These are phyloP conservation scores for Aphelenchoides avenae DNA, from an alignment of 1,140 invertebrate species.

Conservation along the genomic window DNA sequence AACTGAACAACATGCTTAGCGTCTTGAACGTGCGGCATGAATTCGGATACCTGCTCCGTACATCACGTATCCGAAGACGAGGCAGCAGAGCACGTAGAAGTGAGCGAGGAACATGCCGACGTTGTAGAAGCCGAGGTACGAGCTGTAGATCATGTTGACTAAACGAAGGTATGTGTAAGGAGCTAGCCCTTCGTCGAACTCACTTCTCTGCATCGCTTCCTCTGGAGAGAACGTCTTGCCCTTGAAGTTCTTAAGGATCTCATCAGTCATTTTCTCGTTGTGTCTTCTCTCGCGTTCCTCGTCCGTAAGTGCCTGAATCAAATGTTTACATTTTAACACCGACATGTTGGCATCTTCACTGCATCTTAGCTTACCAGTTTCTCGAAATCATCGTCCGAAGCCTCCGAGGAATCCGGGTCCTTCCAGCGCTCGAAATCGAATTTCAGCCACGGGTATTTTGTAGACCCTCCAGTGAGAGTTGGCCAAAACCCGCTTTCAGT, in stretches of 20 bases:
- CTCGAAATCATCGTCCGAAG: slow-evolving; percentile 8
- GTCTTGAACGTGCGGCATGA: not conserved
- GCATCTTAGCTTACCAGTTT: slow-evolving; percentile 7
- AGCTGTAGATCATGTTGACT: slow-evolving; percentile 9
- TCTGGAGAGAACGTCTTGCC: not conserved
- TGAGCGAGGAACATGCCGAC: slow-evolving; percentile 18
- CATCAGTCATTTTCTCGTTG: too few relatives aligned
- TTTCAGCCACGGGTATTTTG: slow-evolving; percentile 10
- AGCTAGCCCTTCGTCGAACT: not conserved
- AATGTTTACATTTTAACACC: slow-evolving; percentile 6
- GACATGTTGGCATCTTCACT: not conserved
- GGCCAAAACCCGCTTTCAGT: slow-evolving; percentile 4
- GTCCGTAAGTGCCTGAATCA: slow-evolving; percentile 4
- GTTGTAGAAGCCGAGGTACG: slow-evolving; percentile 19
- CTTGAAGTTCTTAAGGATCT: too few relatives aligned
- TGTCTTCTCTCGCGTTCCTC: too few relatives aligned
- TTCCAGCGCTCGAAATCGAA: slow-evolving; percentile 19
- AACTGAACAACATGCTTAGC: slow-evolving; percentile 1
- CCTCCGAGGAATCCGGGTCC: slow-evolving; percentile 12
- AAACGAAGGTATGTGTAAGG: slow-evolving; percentile 4
- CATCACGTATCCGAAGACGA: slow-evolving; percentile 1
- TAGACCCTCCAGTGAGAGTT: slow-evolving; percentile 1
- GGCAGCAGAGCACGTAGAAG: slow-evolving; percentile 1
- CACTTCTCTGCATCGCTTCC: not conserved
- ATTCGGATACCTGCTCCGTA: too few relatives aligned